Conservation (phyloP, 1,140 invertebrate species). For the Papilio machaon region DNA sequence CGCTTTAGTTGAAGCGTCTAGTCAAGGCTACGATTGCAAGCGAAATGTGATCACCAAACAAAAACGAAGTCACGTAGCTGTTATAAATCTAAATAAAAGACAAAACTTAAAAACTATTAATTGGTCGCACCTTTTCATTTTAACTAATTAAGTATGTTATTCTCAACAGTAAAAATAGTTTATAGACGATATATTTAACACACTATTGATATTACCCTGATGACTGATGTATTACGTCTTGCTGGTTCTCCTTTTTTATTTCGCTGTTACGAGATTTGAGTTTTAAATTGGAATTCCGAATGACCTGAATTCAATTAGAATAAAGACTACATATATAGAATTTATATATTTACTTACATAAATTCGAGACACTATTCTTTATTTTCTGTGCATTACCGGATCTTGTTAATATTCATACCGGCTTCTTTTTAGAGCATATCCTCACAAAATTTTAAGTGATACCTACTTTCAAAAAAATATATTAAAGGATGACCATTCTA, state of each 20-base stretch:
- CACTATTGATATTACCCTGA: too few relatives aligned
- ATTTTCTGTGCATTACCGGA: background rate
- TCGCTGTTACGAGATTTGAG: background rate
- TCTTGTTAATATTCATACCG: background rate
- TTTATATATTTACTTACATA: background rate
- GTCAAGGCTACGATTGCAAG: conserved; percentile 58
- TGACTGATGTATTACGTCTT: background rate
- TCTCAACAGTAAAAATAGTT: too few relatives aligned
- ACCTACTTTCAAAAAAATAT: too few relatives aligned
- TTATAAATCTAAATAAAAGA: background rate
- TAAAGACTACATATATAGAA: background rate
- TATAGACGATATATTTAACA: too few relatives aligned
- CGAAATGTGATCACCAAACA: conserved; percentile 42
- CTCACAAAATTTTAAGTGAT: background rate
- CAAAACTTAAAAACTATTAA: too few relatives aligned
- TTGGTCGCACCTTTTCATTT: too few relatives aligned
- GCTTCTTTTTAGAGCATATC: background rate
- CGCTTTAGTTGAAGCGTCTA: conserved; percentile 58
- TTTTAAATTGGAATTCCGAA: background rate
- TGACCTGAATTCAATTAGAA: background rate
- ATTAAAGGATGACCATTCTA: background rate
- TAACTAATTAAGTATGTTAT: too few relatives aligned
- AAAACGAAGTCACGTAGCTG: background rate
- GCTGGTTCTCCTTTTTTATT: background rate
- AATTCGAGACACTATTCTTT: background rate